Evolutionary conservation across 2,113 vertebrate species (phyloP).

Genomic region (Oxyura jamaicensis): DNA sequence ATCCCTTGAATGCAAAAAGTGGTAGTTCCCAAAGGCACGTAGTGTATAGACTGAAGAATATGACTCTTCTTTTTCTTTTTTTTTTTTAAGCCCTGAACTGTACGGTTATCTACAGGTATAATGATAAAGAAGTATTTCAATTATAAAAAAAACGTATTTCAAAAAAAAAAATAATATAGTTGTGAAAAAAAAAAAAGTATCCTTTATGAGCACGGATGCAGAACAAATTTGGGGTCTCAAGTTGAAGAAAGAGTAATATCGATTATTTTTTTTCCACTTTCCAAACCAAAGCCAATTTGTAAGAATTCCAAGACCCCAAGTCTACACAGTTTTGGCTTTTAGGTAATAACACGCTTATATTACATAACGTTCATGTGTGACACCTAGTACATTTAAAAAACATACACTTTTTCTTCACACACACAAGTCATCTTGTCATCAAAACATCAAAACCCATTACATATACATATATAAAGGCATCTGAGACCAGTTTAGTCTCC

Average conservation of each 20-base stretch:
- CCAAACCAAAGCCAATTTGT: neutral
- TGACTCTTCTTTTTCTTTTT: rapidly evolving
- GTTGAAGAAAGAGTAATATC: neutral
- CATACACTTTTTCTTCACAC: neutral
- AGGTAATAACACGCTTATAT: neutral
- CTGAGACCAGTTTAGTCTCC: neutral
- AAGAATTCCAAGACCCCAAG: neutral
- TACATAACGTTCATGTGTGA: neutral
- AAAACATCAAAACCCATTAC: neutral
- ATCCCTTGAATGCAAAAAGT: neutral
- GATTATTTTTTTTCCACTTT: neutral
- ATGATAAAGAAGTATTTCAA: neutral
- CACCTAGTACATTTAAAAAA: neutral
- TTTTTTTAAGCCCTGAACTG: neutral
- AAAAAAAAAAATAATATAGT: neutral
- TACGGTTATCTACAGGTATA: neutral
- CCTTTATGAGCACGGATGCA: neutral
- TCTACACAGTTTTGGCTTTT: neutral
- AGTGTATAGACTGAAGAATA: neutral
- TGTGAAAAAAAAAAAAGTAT: neutral
- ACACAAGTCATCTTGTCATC: neutral
- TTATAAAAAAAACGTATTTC: neutral
- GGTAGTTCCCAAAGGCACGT: neutral
- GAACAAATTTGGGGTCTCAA: neutral
- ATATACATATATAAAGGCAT: neutral